These are phyloP conservation scores for Terebella lapidaria DNA, from an alignment of 2,888 invertebrate species.

Conservation along the genomic window DNA sequence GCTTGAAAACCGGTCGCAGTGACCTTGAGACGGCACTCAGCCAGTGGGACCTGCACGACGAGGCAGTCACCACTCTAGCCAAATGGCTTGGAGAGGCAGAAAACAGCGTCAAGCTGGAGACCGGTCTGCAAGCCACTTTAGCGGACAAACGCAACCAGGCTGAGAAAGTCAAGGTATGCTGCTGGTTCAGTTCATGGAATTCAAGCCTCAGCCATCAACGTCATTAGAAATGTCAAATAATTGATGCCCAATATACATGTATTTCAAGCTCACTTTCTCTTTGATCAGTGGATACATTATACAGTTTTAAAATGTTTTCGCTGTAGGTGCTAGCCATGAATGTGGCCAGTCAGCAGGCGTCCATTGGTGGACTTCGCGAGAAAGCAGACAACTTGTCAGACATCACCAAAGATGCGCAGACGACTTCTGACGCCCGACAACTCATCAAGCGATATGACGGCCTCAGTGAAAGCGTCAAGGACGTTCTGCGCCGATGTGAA, in stretches of 20 bases:
- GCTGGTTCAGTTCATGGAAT: no score
- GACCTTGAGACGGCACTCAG: constrained; percentile 80
- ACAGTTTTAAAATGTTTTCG: no score
- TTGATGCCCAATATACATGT: no score
- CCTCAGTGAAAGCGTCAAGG: constrained; percentile 71
- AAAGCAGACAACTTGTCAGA: constrained; percentile 72
- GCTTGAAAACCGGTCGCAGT: constrained; percentile 65
- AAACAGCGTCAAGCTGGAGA: constrained; percentile 72
- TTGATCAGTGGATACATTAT: no score
- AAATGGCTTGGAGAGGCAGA: constrained; percentile 75
- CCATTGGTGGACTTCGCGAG: constrained; percentile 63
- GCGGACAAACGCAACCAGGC: constrained; percentile 22
- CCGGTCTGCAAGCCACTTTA: constrained; percentile 58
- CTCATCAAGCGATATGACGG: constrained; percentile 78
- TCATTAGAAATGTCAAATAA: no score
- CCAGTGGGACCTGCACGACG: constrained; percentile 91
- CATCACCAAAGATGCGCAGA: constrained; percentile 61
- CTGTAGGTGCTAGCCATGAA: background rate
- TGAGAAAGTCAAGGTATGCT: constrained; percentile 37
- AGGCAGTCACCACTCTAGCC: constrained; percentile 72
- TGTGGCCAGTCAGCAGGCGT: constrained; percentile 4
- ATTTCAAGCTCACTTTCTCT: no score
- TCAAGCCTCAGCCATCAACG: no score
- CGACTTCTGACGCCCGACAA: constrained; percentile 73
- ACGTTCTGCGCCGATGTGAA: constrained; percentile 57